Percentiles rank a stretch among this genome's conserved stretches.
These are phyloP conservation scores for Drosophila neoperkinsi DNA, from an alignment of 2,888 invertebrate species.

Conservation along the genomic window DNA sequence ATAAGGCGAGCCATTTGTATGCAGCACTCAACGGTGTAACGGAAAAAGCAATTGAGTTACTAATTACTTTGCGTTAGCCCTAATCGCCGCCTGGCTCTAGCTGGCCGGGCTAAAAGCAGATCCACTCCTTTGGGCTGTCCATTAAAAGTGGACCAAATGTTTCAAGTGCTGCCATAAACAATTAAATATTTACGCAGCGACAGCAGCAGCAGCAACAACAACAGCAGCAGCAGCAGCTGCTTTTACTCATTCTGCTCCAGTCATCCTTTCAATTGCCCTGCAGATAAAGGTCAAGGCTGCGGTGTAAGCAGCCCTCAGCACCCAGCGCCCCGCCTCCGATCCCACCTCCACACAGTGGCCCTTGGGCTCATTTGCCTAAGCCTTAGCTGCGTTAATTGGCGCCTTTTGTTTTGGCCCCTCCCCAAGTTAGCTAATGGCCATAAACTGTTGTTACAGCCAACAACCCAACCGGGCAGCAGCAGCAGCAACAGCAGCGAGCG, in stretches of 20 bases:
- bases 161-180: slow-evolving; percentile 69
- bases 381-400: slow-evolving; percentile 75
- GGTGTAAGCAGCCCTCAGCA: background rate
- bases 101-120: background rate
- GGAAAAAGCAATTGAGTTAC: slow-evolving; percentile 75
- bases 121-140: slow-evolving; percentile 48
- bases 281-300: slow-evolving; percentile 80
- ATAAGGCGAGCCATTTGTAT: slow-evolving; percentile 69
- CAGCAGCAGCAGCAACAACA: slow-evolving; percentile 18
- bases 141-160: slow-evolving; percentile 68
- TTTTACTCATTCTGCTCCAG: background rate
- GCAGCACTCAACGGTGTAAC: slow-evolving; percentile 58
- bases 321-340: background rate
- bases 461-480: slow-evolving; percentile 24
- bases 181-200: slow-evolving; percentile 74
- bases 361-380: slow-evolving; percentile 60
- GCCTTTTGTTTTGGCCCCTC: slow-evolving; percentile 63
- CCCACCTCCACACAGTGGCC: slow-evolving; percentile 5
- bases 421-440: slow-evolving; percentile 65
- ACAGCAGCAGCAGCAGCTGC: slow-evolving; percentile 21
- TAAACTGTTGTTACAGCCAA: slow-evolving; percentile 56
- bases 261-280: slow-evolving; percentile 52
- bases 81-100: slow-evolving; percentile 53
- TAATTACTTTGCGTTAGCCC: slow-evolving; percentile 76
- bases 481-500: background rate